Evolutionary conservation across 2,888 invertebrate species (phyloP), one percentile per base, ranked within the genome.

Genomic region (Metellina segmentata): DNA sequence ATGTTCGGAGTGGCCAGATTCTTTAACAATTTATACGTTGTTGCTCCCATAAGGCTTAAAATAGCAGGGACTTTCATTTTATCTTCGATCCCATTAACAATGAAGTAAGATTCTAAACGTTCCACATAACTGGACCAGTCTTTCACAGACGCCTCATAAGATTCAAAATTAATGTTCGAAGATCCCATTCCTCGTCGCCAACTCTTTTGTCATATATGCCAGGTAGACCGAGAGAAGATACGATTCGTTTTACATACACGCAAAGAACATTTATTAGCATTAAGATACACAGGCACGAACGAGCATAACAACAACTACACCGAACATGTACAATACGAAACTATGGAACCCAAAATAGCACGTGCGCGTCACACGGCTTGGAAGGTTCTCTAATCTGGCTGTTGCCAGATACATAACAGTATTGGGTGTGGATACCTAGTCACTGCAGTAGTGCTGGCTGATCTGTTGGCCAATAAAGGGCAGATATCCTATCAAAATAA

Each of bases 41-140:
- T 85, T 85, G 85, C 85, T 85, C 85, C 85, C 85, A 85, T 85
- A 85, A 85, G 85, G 85, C 85, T 85, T 85, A 85, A 85, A 85
- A 85, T 85, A 85, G 85, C 85, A 85, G 77, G 85, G 85, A 85
- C 85, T 85, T 85, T 85, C 69, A 85, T 85, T 85, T 69, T 85
- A 85, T 85, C 85, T 85, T 85, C 85, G 85, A 85, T 85, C 85
- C 85, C 85, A 81, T 87, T 87, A 78, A 81, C 87, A 87, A 87
- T 72, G 81, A 87, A 87, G 87, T 87, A 87, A 81, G 81, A 81
- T 87, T 87, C 87, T 81, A 87, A 78, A 72, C 72, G 34, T 34
- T 34, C 34, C 34, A 34, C 34, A 34, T 34, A 34, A 34, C 34
- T 34, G 34, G 34, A 34, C 34, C 34, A 34, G 34, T 85, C 85